Base-by-base conservation (phyloP, 2,113 vertebrate species). In the Erpornis zantholeuca region DNA sequence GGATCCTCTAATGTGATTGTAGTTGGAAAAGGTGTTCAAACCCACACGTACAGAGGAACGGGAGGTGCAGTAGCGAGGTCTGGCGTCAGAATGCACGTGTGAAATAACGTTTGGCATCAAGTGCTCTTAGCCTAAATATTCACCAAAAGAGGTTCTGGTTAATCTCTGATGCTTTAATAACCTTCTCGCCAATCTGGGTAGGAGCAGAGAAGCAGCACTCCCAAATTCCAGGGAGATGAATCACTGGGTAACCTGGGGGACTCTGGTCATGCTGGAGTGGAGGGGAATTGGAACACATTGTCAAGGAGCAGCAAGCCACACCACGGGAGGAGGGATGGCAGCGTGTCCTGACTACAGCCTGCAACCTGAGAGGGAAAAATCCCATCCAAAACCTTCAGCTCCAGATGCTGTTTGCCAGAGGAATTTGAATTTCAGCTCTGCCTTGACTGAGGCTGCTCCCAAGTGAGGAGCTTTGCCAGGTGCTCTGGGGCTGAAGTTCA, bases 201-300 rank as follows among this genome's bases (percentile, higher is more conserved):
- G 60, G n/a, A 90, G 71, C 76, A 81, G 71, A 88, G 85, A 52
- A 88, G 47, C 69, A 88, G 82, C 59, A 92, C 79, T 94, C 64
- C 92, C 80, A 25, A 47, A 94, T 92, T 94, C 92, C 92, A 88
- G 9, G 29, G 64, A 86, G 90, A 50, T 88, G 77, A 96, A 78
- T 93, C 90, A 90, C 60, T 28, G 64, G 64, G 76, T 75, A 86
- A 95, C 47, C 80, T 21, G 25, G 31, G 68, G 91, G 73, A 92
- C 94, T 44, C 53, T 40, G 89, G 83, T 38, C 81, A 56, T 40
- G 83, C 70, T 50, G 77, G 82, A 64, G 64, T 71, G 80, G 78
- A 81, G 52, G 82, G 78, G 80, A 94, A 88, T 31, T 80, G 88
- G 92, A 94, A 88, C 54, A 83, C 56, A 92, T 20, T 84, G 68